Evolutionary conservation across 2,888 invertebrate genomes (phyloP).

Genomic region (Habrosyne pyritoides): DNA sequence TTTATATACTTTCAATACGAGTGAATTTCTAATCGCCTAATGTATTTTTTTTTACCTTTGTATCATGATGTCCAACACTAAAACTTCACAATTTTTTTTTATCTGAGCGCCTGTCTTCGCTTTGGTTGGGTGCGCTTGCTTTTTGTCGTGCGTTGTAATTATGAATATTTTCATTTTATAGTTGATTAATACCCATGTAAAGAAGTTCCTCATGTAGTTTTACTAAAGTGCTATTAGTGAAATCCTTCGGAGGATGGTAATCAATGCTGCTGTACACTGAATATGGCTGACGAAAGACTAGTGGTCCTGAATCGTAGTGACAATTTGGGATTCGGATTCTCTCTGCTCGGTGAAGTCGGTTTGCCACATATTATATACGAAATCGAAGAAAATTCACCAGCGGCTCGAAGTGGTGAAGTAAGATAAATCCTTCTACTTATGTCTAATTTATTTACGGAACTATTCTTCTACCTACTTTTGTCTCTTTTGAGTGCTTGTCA

Average conservation of each 20-base stretch:
- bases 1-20: no score
- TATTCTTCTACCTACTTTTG: slow-evolving; percentile 37
- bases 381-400: slow-evolving; percentile 96
- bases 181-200: slow-evolving; percentile 47
- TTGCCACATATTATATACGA: slow-evolving; percentile 97
- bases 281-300: slow-evolving; percentile 95
- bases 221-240: slow-evolving; percentile 61
- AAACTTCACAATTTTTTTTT: slow-evolving; percentile 38
- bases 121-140: slow-evolving; percentile 79
- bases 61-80: slow-evolving; percentile 7
- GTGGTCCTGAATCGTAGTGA: slow-evolving; percentile 94
- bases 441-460: slow-evolving; percentile 10
- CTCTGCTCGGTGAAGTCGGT: slow-evolving; percentile 94
- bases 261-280: slow-evolving; percentile 81
- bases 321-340: slow-evolving; percentile 95
- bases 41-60: background rate
- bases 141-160: slow-evolving; percentile 67
- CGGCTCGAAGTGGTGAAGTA: slow-evolving; percentile 95
- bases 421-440: slow-evolving; percentile 50
- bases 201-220: slow-evolving; percentile 53
- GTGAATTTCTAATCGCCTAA: no score
- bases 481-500: slow-evolving; percentile 16
- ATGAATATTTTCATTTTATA: slow-evolving; percentile 64
- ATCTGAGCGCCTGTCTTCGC: slow-evolving; percentile 60
- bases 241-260: slow-evolving; percentile 66